These are phyloP conservation scores for Phocoena sinus DNA, from an alignment of 2,113 vertebrate genomes.

Conservation along the genomic window DNA sequence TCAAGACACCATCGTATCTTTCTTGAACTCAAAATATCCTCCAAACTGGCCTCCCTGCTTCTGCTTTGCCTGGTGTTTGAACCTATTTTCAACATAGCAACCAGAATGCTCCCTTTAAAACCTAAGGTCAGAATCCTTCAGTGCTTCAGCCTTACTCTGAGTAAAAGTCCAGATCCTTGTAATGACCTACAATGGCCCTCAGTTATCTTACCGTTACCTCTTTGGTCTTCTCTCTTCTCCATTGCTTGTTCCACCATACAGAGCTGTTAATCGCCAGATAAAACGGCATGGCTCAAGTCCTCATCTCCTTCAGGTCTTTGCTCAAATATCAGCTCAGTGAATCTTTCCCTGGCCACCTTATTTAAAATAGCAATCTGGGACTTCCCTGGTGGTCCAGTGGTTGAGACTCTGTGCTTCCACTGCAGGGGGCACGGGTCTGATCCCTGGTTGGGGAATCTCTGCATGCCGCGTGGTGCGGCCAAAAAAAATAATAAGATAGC, in stretches of 20 bases:
- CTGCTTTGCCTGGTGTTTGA: background rate
- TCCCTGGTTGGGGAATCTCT: background rate
- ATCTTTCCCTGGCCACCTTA: background rate
- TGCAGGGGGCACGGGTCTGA: background rate
- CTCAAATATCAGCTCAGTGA: background rate
- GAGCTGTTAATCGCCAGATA: background rate
- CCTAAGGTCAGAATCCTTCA: background rate
- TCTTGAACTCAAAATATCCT: background rate
- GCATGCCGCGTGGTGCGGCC: background rate
- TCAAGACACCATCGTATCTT: background rate
- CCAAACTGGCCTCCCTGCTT: background rate
- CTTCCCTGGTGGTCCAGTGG: background rate
- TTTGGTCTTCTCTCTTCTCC: background rate
- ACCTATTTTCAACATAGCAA: background rate
- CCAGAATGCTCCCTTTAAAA: background rate
- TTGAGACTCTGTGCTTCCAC: background rate
- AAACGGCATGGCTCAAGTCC: background rate
- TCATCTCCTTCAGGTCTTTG: background rate
- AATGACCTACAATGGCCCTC: background rate
- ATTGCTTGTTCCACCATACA: background rate
- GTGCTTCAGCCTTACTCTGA: background rate
- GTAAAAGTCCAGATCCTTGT: background rate
- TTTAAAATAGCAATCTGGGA: background rate
- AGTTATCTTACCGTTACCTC: background rate
- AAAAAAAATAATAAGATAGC: background rate